Conservation (phyloP, 2,888 invertebrate genomes). For the Nasonia oneida region DNA sequence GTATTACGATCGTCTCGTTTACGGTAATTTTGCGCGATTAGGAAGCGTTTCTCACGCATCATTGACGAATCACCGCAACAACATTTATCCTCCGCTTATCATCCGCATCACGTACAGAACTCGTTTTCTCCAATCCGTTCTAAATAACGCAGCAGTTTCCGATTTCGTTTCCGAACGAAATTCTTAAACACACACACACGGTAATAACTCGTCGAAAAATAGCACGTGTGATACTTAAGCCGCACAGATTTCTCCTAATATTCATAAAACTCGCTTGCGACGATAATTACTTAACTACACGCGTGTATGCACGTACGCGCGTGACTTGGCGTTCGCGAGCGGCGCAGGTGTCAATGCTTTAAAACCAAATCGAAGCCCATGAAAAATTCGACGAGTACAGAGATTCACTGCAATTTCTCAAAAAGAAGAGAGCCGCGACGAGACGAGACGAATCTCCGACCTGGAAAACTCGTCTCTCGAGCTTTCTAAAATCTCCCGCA, state of each 20-base stretch:
- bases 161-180: background rate
- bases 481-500: background rate
- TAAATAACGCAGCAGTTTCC: background rate
- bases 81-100: too few relatives aligned
- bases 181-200: background rate
- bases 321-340: background rate
- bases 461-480: slow-evolving; percentile 32
- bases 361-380: slow-evolving; percentile 24
- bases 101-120: background rate
- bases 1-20: background rate
- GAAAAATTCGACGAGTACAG: slow-evolving; percentile 29
- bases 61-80: background rate
- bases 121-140: background rate
- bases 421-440: slow-evolving; percentile 5
- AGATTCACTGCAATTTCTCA: slow-evolving; percentile 29
- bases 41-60: background rate
- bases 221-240: slow-evolving; percentile 52
- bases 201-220: slow-evolving; percentile 39
- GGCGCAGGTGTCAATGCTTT: slow-evolving; percentile 16
- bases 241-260: slow-evolving; percentile 52
- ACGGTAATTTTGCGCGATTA: background rate
- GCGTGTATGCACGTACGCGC: background rate
- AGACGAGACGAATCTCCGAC: slow-evolving; percentile 8
- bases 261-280: slow-evolving; percentile 32
- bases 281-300: slow-evolving; percentile 53